Evolutionary conservation across 2,113 vertebrate species (phyloP), one percentile per base, ranked within the genome.

Genomic region (Ia io): DNA sequence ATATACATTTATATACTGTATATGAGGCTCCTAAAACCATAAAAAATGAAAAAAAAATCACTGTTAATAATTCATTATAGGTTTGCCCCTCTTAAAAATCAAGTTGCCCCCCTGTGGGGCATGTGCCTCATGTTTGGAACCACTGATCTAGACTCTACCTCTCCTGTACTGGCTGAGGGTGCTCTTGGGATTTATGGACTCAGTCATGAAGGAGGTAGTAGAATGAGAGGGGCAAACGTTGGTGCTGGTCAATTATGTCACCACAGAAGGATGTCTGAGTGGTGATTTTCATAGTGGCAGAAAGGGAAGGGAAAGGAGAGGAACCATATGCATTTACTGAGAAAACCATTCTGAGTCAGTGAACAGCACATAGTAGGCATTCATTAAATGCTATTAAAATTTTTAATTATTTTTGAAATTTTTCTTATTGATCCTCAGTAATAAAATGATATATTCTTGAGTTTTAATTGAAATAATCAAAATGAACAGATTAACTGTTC

Each of bases 171-270:
- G 17, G 12, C 53, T 18, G 9, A 22, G 28, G 7, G 9, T 6
- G 3, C 28, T 10, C 42, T 49, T 18, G 1, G 42, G 28, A 47
- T 2, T 3, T 32, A 4, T 37, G 30, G 5, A 32, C 28, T 74
- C 28, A 4, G 0, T 0, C 14, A 28, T 0, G 0, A 53, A 22
- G n/a, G 10, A 61, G 8, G 40, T 10, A 16, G 4, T 11, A 1
- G 28, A 9, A 7, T n/a, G 37, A 91, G 42, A 11, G 9, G 16
- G 12, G 1, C 8, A 2, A 13, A 18, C 14, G 3, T 1, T 14
- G 14, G 20, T 47, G 32, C 7, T 73, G 2, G 13, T 85, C 16
- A 35, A 0, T 4, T 35, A 3, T 8, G 28, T 56, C 3, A 0
- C n/a, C 25, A 63, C 4, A 35, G 3, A 18, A 56, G 30, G 37